phyloP scores from a whole-genome alignment of 2,888 invertebrate genomes.

The Pelosia muscerda region DNA sequence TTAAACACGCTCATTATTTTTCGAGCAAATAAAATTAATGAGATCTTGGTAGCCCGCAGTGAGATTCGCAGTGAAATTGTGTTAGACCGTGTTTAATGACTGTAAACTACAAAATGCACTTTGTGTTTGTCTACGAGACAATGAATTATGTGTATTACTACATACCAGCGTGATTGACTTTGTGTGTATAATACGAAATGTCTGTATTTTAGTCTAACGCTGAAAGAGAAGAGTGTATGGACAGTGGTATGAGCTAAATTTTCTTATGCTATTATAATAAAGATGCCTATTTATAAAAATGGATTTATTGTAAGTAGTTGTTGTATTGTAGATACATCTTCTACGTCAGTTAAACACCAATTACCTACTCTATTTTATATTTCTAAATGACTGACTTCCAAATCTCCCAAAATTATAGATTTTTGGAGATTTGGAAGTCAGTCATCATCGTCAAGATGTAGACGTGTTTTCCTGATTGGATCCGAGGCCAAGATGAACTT shows the following conservation, averaged over 20 bases:
- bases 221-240: conserved; percentile 18
- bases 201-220: conserved; percentile 15
- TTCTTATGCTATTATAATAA: conserved; percentile 36
- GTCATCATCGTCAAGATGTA: no score
- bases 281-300: conserved; percentile 35
- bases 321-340: background rate
- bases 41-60: conserved; percentile 7
- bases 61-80: conserved; percentile 17
- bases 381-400: background rate
- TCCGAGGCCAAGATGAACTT: no score
- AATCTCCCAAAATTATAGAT: no score
- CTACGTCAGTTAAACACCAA: background rate
- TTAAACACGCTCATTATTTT: conserved; percentile 13
- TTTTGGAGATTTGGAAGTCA: no score
- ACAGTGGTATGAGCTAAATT: conserved; percentile 30
- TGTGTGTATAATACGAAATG: conserved; percentile 5
- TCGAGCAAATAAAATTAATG: conserved; percentile 6
- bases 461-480: no score
- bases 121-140: conserved; percentile 24
- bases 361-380: background rate
- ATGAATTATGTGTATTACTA: conserved; percentile 8
- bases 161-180: background rate
- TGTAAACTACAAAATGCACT: conserved; percentile 42
- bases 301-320: background rate
- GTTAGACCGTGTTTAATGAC: conserved; percentile 10